A percentile compares a stretch with the other conserved stretches of the same genome.
These are phyloP conservation scores for Carabus problematicus DNA, from an alignment of 2,888 invertebrate species.

Conservation along the genomic window DNA sequence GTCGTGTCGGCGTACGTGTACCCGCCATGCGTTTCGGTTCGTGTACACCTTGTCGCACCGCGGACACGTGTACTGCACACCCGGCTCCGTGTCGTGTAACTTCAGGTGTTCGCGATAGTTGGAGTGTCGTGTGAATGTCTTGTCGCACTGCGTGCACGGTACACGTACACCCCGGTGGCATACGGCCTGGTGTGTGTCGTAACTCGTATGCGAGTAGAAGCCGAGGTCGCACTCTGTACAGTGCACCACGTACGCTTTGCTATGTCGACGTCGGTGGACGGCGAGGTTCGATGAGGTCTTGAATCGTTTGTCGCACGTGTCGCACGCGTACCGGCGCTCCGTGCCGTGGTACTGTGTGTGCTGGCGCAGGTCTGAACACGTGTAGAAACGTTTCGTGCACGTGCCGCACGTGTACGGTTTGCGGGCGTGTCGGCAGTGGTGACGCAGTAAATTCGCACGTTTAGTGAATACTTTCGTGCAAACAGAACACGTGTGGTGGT, in stretches of 20 bases:
- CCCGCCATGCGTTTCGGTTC: slow-evolving; percentile 16
- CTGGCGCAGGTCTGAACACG: slow-evolving; percentile 63
- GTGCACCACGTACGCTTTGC: slow-evolving; percentile 59
- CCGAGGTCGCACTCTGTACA: slow-evolving; percentile 48
- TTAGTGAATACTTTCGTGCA: slow-evolving; percentile 52
- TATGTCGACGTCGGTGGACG: slow-evolving; percentile 61
- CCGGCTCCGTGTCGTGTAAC: slow-evolving; percentile 41
- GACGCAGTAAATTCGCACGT: slow-evolving; percentile 16
- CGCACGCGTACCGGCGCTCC: slow-evolving; percentile 62
- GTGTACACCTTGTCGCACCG: slow-evolving; percentile 32
- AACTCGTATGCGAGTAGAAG: slow-evolving; percentile 46
- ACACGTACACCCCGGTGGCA: slow-evolving; percentile 49
- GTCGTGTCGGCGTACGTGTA: slow-evolving; percentile 38
- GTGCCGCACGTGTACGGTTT: slow-evolving; percentile 62
- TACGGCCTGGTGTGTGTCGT: slow-evolving; percentile 46
- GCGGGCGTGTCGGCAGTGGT: slow-evolving; percentile 49
- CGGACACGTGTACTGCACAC: slow-evolving; percentile 39
- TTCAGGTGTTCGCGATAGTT: slow-evolving; percentile 46
- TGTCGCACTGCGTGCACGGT: slow-evolving; percentile 48
- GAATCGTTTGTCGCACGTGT: slow-evolving; percentile 64
- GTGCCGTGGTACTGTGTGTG: slow-evolving; percentile 63
- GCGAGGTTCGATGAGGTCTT: slow-evolving; percentile 50
- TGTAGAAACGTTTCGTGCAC: slow-evolving; percentile 64
- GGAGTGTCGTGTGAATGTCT: slow-evolving; percentile 47
- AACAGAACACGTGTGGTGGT: slow-evolving; percentile 54